phyloP scores from a whole-genome alignment of 1,140 invertebrate genomes.

The Anastrepha ludens region DNA sequence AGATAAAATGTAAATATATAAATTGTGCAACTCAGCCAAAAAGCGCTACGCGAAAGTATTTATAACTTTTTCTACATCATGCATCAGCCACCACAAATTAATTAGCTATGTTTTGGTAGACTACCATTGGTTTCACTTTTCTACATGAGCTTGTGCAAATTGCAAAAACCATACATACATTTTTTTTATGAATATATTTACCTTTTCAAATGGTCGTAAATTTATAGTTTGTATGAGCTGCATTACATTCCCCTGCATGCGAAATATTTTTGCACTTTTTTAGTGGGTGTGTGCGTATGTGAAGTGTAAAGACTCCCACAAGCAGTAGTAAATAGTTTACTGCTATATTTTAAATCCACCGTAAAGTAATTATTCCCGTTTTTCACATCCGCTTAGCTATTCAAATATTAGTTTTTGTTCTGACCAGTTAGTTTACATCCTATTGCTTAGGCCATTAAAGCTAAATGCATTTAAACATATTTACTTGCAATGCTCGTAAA shows the following conservation, averaged over 20 bases:
- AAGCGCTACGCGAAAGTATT: background rate
- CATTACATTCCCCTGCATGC: too few species aligned
- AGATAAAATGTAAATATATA: too few species aligned
- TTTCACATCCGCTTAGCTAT: too few species aligned
- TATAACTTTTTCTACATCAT: background rate
- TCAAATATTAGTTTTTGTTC: too few species aligned
- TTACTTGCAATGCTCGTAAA: too few species aligned
- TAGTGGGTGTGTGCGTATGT: too few species aligned
- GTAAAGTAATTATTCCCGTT: too few species aligned
- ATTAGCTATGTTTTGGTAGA: constrained; percentile 1
- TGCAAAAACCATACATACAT: background rate
- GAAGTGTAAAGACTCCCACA: too few species aligned
- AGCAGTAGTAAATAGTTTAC: background rate
- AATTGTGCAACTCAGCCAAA: background rate
- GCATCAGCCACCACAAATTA: background rate
- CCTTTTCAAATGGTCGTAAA: constrained; percentile 17
- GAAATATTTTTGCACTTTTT: too few species aligned
- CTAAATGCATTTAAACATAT: too few species aligned
- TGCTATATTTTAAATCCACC: background rate
- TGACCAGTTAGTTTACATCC: too few species aligned
- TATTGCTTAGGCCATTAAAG: too few species aligned
- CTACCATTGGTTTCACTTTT: background rate
- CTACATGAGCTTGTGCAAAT: background rate
- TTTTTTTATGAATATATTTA: background rate
- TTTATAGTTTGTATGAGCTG: background rate